Base-by-base conservation (phyloP, 2,113 vertebrate genomes). In the Callionymus lyra region DNA sequence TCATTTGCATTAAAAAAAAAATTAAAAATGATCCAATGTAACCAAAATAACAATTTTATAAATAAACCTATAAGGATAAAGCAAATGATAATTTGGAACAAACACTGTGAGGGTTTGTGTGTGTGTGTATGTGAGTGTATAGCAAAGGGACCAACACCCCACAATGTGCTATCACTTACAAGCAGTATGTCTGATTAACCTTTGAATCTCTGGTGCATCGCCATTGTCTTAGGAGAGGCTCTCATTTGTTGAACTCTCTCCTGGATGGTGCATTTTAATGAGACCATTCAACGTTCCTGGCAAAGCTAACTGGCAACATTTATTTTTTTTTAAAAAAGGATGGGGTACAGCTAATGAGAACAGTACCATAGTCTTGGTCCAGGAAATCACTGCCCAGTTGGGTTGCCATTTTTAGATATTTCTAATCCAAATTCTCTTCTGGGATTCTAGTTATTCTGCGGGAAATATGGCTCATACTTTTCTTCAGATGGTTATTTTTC, bases 251-350 rank as follows among this genome's bases (percentile, higher is more conserved):
- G 75, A 76, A 76, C 46, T 63, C 59, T 66, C 81, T 83, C 81
- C 80, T 83, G 73, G 65, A 82, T 75, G 33, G 57, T 45, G 71
- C 53, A 63, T 70, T 82, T 76, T 84, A 84, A 85, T 83, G 75
- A 85, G 76, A 62, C 70, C 68, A 74, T 76, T 81, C 74, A 67
- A 64, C 67, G 68, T 68, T 76, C 8, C 80, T 84, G 84, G 80
- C 82, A 75, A 49, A 39, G 65, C 58, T 79, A 68, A 74, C 73
- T 80, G 80, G 82, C 80, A 81, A 59, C 53, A 16, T 57, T 67
- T 63, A 50, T 70, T n/a, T n/a, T n/a, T n/a, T n/a, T n/a, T 6
- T 31, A 68, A 43, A 70, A 68, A 78, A 65, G 68, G 65, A 78
- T 74, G 63, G 53, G 69, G 62, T 63, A 56, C 56, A 71, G 61